Conservation (phyloP, 2,888 invertebrate species). For the Ashinkailepas kermadecensis region DNA sequence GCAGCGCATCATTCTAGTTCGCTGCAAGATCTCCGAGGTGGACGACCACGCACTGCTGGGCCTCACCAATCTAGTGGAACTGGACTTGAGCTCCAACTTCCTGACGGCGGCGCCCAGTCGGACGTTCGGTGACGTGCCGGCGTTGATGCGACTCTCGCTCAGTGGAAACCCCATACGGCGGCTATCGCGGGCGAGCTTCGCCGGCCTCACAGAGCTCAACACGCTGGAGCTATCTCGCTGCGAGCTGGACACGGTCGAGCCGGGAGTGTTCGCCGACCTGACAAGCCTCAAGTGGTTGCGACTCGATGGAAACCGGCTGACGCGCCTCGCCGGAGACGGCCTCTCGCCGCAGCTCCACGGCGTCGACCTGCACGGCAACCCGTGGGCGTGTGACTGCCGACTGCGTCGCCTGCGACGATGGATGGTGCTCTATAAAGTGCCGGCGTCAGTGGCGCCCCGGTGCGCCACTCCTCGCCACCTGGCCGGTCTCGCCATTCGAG, state of each 20-base stretch:
- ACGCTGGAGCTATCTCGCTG: slow-evolving; percentile 54
- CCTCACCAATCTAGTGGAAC: slow-evolving; percentile 58
- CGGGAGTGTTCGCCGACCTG: slow-evolving; percentile 68
- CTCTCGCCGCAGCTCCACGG: slow-evolving; percentile 67
- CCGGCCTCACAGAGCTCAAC: slow-evolving; percentile 64
- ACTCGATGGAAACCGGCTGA: slow-evolving; percentile 71
- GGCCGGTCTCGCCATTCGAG: slow-evolving; percentile 59
- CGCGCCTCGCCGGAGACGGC: slow-evolving; percentile 62
- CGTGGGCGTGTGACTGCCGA: slow-evolving; percentile 82
- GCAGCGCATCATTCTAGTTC: slow-evolving; percentile 73
- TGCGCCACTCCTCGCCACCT: slow-evolving; percentile 49
- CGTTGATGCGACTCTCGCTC: slow-evolving; percentile 71
- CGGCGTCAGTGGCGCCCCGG: slow-evolving; percentile 66
- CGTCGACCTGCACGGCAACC: slow-evolving; percentile 76
- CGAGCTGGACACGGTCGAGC: slow-evolving; percentile 35
- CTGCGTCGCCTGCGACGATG: slow-evolving; percentile 71
- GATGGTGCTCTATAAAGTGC: slow-evolving; percentile 58
- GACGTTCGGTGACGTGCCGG: slow-evolving; percentile 67
- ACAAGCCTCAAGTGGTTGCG: slow-evolving; percentile 63
- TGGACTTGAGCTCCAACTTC: slow-evolving; percentile 75
- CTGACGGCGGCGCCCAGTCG: slow-evolving; percentile 67
- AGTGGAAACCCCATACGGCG: slow-evolving; percentile 72
- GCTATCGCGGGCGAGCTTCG: slow-evolving; percentile 63
- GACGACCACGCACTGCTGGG: slow-evolving; percentile 66
- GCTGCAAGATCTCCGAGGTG: slow-evolving; percentile 68